Conservation (phyloP, 2,888 invertebrate species). For the Sinelater perroti region DNA sequence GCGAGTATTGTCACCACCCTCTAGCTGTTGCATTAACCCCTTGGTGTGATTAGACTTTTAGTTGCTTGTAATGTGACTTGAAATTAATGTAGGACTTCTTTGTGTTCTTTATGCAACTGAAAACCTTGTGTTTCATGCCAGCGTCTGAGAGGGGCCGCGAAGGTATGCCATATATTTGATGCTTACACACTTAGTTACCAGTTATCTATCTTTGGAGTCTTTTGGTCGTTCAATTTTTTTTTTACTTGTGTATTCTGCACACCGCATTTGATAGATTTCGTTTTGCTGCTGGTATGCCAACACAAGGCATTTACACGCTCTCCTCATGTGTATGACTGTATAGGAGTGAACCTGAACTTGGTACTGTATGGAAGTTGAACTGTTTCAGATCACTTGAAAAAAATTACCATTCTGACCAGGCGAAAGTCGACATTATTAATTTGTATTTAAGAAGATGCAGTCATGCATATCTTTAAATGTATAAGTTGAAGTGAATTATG, state of each 20-base stretch:
- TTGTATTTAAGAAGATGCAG: no score
- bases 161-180: slow-evolving; percentile 61
- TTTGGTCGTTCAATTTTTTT: slow-evolving; percentile 21
- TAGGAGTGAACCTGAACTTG: no score
- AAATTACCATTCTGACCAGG: no score
- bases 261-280: slow-evolving; percentile 43
- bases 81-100: slow-evolving; percentile 32
- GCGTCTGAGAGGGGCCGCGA: slow-evolving; percentile 70
- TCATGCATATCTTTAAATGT: no score
- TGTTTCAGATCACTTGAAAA: no score
- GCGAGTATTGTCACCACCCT: not conserved
- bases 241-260: slow-evolving; percentile 39
- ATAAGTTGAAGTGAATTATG: no score
- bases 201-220: slow-evolving; percentile 21
- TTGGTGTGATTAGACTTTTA: slow-evolving; percentile 15
- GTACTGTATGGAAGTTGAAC: no score
- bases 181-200: slow-evolving; percentile 49
- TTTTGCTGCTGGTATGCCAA: slow-evolving; percentile 60
- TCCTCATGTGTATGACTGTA: not conserved
- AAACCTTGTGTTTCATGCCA: slow-evolving; percentile 66
- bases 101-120: slow-evolving; percentile 53
- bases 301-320: slow-evolving; percentile 54
- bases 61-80: slow-evolving; percentile 7
- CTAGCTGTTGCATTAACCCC: not conserved
- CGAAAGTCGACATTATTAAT: no score